Conservation (phyloP, 2,888 invertebrate genomes). For the Drosophila paranaensis region DNA sequence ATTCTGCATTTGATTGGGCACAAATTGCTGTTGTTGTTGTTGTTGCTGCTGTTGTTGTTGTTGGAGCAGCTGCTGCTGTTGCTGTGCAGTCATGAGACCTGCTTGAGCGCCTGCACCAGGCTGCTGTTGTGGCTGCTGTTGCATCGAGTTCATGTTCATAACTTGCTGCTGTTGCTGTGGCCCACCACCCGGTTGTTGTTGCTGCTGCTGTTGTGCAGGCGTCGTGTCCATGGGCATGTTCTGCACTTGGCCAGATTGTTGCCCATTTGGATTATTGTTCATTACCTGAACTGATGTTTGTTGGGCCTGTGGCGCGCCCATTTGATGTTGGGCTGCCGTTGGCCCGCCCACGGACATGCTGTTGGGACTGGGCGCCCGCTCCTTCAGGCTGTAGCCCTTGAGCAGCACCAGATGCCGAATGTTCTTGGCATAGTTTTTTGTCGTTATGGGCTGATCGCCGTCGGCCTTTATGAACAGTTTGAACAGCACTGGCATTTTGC, state of each 20-base stretch:
- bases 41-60: slow-evolving; percentile 67
- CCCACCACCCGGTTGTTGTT: slow-evolving; percentile 59
- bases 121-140: slow-evolving; percentile 46
- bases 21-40: slow-evolving; percentile 73
- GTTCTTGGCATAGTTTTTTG: slow-evolving; percentile 96
- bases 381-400: slow-evolving; percentile 90
- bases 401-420: slow-evolving; percentile 92
- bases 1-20: slow-evolving; percentile 76
- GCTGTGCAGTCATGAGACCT: slow-evolving; percentile 60
- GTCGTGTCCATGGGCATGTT: slow-evolving; percentile 65
- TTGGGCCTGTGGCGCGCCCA: slow-evolving; percentile 62
- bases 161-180: slow-evolving; percentile 71
- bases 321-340: slow-evolving; percentile 61
- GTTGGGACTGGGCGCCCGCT: slow-evolving; percentile 88
- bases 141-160: slow-evolving; percentile 78
- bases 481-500: slow-evolving; percentile 93
- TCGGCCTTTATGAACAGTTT: slow-evolving; percentile 96
- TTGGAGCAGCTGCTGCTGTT: slow-evolving; percentile 66
- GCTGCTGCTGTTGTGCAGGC: slow-evolving; percentile 61
- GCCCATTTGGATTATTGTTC: slow-evolving; percentile 54
- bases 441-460: slow-evolving; percentile 92
- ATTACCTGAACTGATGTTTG: slow-evolving; percentile 57
- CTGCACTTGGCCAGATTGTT: slow-evolving; percentile 55
- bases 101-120: slow-evolving; percentile 49
- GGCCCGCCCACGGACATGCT: slow-evolving; percentile 60